phyloP scores from a whole-genome alignment of 2,888 invertebrate genomes.

The Sphaeridia pumilis region DNA sequence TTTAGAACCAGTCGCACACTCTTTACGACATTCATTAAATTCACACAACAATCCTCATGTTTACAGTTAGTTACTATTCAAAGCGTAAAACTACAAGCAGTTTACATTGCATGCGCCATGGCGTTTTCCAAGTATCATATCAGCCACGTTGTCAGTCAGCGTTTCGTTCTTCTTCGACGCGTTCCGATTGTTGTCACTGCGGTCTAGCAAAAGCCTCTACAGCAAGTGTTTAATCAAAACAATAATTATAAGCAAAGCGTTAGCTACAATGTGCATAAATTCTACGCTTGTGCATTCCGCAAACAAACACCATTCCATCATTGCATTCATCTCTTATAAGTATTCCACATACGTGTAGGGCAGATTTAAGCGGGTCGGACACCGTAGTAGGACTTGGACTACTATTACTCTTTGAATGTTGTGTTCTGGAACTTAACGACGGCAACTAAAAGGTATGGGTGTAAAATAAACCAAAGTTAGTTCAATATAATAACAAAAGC shows the following conservation, averaged over 20 bases:
- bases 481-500: not conserved
- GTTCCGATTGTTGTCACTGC: not conserved
- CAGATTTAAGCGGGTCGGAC: slow-evolving; percentile 41
- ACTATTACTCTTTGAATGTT: slow-evolving; percentile 8
- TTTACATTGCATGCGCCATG: too few species aligned
- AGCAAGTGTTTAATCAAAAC: not conserved
- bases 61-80: too few species aligned
- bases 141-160: not conserved
- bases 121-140: not conserved
- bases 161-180: too few species aligned
- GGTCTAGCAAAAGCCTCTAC: not conserved
- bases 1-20: too few species aligned
- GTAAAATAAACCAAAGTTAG: not conserved
- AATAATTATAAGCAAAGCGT: too few species aligned
- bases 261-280: too few species aligned
- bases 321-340: too few species aligned
- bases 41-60: too few species aligned
- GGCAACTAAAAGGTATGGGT: slow-evolving; percentile 11
- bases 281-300: too few species aligned
- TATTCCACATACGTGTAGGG: slow-evolving; percentile 33
- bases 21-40: too few species aligned
- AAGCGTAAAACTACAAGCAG: too few species aligned
- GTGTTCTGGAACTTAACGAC: slow-evolving; percentile 5
- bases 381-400: slow-evolving; percentile 12
- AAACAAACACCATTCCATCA: too few species aligned